phyloP scores from a whole-genome alignment of 2,113 vertebrate species.

The Protobothrops flavoviridis region DNA sequence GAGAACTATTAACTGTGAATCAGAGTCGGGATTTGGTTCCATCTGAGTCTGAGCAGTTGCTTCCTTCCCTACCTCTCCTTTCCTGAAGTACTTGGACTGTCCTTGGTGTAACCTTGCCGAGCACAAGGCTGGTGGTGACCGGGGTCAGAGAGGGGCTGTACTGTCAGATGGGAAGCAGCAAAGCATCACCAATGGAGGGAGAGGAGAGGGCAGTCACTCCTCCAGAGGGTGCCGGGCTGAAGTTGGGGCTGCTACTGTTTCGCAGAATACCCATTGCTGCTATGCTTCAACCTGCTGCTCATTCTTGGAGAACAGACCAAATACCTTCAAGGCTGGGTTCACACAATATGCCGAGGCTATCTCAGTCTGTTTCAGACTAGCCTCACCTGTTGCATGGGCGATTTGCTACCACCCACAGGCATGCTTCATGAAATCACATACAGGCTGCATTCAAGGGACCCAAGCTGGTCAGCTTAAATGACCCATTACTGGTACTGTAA shows the following conservation, averaged over 20 bases:
- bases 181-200: background rate
- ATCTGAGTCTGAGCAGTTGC: background rate
- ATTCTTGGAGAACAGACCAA: background rate
- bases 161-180: background rate
- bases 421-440: too few relatives aligned
- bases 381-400: background rate
- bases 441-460: background rate
- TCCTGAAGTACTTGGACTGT: background rate
- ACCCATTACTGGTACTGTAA: background rate
- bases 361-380: background rate
- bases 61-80: background rate
- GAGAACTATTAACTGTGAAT: background rate
- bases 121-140: background rate
- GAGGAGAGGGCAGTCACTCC: background rate
- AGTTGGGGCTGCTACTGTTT: background rate
- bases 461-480: background rate
- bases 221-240: background rate
- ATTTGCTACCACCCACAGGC: background rate
- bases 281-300: background rate
- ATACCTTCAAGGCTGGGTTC: background rate
- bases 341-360: background rate
- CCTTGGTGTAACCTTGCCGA: background rate
- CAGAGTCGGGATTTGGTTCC: background rate
- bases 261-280: background rate
- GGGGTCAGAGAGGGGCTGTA: fast-evolving